Base-by-base conservation (phyloP, 2,113 vertebrate genomes). In the Cepphus grylle region DNA sequence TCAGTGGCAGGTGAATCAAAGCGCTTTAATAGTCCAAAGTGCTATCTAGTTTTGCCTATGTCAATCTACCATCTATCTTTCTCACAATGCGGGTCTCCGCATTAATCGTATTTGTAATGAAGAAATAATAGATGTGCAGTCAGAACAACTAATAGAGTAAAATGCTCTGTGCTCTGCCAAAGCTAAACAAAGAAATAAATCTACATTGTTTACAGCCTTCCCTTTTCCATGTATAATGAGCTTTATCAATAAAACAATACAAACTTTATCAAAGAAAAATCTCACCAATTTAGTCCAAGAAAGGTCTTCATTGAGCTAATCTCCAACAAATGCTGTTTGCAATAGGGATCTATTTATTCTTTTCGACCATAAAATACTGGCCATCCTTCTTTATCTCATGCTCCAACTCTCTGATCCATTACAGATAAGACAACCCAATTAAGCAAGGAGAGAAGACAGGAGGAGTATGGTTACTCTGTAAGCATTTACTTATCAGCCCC, bases 241-340 rank as follows among this genome's bases (percentile, higher is more conserved):
- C 85, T 96, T 97, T 97, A 95, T 95, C 90, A 97, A 96, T 97
- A 97, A 98, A 97, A 96, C 80, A 96, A 96, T 97, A 74, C 73
- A 96, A 96, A 95, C 84, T 97, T 96, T 91, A 95, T 97, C 86
- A 91, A 81, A 67, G 84, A 96, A 95, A 91, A 55, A 95, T 96
- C 82, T 96, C 81, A 93, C 89, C 86, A 92, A 94, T 96, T 97
- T 96, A 93, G 91, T 93, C 83, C 83, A 42, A 59, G 82, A 93
- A 95, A 85, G 58, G 85, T 97, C 59, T 94, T 97, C 94, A 93
- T 93, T 95, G 96, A 96, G 73, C 74, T 81, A 93, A 96, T 73
- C 82, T 93, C 81, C 90, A 92, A 73, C 90, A 97, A 97, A 92
- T 91, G 74, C 40, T 95, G 30, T 95, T 97, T 95, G 79, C 81